A percentile compares a stretch with the other conserved stretches of the same genome.
Conservation (phyloP, 2,888 invertebrate species). For the Sarcophaga subvicina region DNA sequence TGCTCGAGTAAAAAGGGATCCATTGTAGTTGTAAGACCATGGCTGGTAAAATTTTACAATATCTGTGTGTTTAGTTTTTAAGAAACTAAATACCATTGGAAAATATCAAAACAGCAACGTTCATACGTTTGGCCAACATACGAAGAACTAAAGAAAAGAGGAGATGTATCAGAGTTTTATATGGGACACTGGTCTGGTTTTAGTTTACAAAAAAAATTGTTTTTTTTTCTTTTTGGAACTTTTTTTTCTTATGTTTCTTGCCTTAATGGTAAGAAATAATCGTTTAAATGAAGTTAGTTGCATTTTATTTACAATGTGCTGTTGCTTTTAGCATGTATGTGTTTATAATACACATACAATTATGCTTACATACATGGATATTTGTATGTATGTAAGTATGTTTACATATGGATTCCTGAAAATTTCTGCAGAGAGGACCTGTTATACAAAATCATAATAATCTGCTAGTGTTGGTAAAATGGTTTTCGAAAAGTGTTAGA, state of each 20-base stretch:
- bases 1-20: constrained; percentile 8
- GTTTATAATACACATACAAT: constrained; percentile 18
- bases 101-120: background rate
- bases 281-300: constrained; percentile 50
- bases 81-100: background rate
- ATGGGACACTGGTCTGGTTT: constrained; percentile 29
- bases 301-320: constrained; percentile 24
- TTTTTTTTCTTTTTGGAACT: background rate
- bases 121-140: background rate
- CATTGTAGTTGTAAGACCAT: constrained; percentile 31
- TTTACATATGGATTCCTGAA: background rate
- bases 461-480: no score
- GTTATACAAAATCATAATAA: no score
- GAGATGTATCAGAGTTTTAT: constrained; percentile 30
- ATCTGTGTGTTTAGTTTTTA: background rate
- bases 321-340: no score
- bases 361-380: background rate
- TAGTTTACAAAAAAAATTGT: constrained; percentile 24
- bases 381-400: background rate
- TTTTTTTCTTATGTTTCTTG: background rate
- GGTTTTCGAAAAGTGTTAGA: constrained; percentile 41
- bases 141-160: background rate
- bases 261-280: constrained; percentile 35
- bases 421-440: no score
- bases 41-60: constrained; percentile 12